A percentile compares a stretch with the other conserved stretches of the same genome.
These are phyloP conservation scores for Phyllotreta cruciferae DNA, from an alignment of 2,888 invertebrate species.

Conservation along the genomic window DNA sequence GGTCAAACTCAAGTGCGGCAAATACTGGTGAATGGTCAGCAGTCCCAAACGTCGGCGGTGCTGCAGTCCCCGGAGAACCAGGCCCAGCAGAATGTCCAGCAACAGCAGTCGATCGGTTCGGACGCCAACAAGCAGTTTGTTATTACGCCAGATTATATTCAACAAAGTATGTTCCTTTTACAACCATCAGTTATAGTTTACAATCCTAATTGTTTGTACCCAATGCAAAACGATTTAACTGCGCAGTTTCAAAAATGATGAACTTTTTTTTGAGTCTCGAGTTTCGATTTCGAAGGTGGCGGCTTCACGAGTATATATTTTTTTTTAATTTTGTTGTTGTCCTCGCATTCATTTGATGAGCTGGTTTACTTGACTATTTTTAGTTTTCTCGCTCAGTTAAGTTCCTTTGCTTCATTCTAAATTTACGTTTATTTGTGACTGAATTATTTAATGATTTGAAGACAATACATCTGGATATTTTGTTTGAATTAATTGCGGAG, in stretches of 20 bases:
- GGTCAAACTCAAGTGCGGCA: constrained; percentile 48
- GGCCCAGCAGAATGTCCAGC: constrained; percentile 31
- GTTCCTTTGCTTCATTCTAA: no score
- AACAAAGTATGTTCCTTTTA: constrained; percentile 80
- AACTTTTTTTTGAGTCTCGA: constrained; percentile 20
- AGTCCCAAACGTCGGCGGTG: constrained; percentile 55
- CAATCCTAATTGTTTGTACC: constrained; percentile 60
- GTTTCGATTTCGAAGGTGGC: background rate
- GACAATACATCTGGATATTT: no score
- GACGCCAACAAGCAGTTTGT: constrained; percentile 73
- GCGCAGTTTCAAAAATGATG: constrained; percentile 46
- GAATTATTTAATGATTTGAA: no score
- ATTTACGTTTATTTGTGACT: no score
- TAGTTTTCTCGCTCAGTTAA: no score
- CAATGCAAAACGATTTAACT: constrained; percentile 59
- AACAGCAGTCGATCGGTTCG: constrained; percentile 32
- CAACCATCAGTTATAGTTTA: constrained; percentile 61
- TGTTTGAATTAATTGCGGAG: no score
- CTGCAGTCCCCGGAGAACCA: constrained; percentile 56
- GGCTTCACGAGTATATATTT: no score
- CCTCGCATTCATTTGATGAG: no score
- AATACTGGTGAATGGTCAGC: constrained; percentile 58
- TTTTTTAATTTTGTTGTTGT: no score
- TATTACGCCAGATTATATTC: constrained; percentile 90
- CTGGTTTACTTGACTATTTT: no score